Conservation (phyloP, 2,888 invertebrate genomes). For the Eledone cirrhosa region DNA sequence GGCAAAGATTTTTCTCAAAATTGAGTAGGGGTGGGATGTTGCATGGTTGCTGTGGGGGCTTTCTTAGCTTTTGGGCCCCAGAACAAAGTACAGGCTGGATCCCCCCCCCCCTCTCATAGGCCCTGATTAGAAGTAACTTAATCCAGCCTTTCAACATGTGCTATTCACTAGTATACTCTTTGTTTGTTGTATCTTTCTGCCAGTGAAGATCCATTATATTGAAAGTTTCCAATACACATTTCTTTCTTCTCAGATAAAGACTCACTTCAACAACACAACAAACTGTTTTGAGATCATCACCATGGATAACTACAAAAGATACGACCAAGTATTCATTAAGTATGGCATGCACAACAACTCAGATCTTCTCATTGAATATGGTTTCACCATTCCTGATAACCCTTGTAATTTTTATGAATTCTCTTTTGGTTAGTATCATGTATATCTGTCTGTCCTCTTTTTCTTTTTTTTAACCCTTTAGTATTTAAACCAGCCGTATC, state of each 20-base stretch:
- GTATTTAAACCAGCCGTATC: no score
- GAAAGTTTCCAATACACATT: not conserved
- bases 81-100: no score
- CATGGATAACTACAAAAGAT: conserved; percentile 71
- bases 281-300: conserved; percentile 72
- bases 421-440: conserved; percentile 44
- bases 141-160: no score
- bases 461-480: not conserved
- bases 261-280: conserved; percentile 61
- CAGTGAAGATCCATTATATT: no score
- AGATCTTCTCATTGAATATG: conserved; percentile 86
- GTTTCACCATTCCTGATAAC: conserved; percentile 79
- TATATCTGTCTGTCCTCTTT: not conserved
- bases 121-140: no score
- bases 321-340: conserved; percentile 85
- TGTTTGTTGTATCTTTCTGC: no score
- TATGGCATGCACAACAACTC: conserved; percentile 85
- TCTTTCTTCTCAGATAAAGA: conserved; percentile 54
- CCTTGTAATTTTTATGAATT: conserved; percentile 76
- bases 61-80: no score
- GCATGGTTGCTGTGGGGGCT: no score
- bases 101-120: no score
- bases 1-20: no score
- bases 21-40: no score
- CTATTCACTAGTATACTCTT: no score